Conservation (phyloP, 2,113 vertebrate genomes). For the Lepus europaeus region DNA sequence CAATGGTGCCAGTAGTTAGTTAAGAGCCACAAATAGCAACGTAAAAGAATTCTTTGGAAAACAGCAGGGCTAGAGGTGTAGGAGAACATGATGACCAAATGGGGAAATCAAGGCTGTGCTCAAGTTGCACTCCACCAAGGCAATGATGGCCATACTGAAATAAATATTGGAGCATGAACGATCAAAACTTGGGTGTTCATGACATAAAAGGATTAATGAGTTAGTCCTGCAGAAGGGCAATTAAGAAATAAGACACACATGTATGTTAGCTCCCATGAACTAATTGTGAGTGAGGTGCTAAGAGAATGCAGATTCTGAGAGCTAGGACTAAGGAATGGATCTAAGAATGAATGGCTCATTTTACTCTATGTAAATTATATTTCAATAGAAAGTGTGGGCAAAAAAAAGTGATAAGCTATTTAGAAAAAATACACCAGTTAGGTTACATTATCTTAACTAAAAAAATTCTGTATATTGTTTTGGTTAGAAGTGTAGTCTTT, state of each 20-base stretch:
- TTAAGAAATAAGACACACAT: not conserved
- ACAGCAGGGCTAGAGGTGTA: not conserved
- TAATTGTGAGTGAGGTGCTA: not conserved
- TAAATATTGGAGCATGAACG: not conserved
- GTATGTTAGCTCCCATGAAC: not conserved
- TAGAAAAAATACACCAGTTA: not conserved
- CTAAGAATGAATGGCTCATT: not conserved
- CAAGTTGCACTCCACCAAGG: not conserved
- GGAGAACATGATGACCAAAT: not conserved
- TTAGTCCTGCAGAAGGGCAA: not conserved
- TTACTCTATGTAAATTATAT: not conserved
- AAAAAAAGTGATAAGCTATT: not conserved
- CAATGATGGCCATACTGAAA: not conserved
- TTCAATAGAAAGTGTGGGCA: not conserved
- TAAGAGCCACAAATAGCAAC: slow-evolving; percentile 27
- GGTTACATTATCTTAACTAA: not conserved
- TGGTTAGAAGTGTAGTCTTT: not conserved
- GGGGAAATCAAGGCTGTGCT: not conserved
- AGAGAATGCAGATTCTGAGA: not conserved
- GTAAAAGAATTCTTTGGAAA: slow-evolving; percentile 6
- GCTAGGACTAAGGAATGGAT: not conserved
- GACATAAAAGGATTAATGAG: not conserved
- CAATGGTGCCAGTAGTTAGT: not conserved
- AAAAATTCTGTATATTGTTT: not conserved
- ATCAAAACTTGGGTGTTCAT: not conserved